Base-by-base conservation (phyloP, 2,113 vertebrate genomes). In the Equus przewalskii region DNA sequence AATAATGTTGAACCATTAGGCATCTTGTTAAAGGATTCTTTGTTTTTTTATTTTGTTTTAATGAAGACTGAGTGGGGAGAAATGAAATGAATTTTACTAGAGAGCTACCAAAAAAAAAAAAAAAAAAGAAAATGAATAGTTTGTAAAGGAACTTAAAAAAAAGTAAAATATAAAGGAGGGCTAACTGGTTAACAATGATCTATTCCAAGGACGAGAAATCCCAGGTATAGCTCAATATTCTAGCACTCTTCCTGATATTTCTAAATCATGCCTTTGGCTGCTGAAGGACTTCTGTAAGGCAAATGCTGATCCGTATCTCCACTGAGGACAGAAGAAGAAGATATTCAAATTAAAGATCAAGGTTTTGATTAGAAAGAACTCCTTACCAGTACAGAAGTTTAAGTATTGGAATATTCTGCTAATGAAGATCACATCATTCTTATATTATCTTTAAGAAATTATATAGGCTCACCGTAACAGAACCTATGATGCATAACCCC, bases 1-100 rank as follows among this genome's bases (percentile, higher is more conserved):
- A 80, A 44, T 18, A 64, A 33, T 58, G 2, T 44, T 41, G 4
- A 80, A n/a, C 9, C 15, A 22, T 16, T 46, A 36, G 41, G 3
- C 30, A 7, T 54, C 75, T 90, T 56, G 8, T 60, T 62, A 69
- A 85, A 76, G 6, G 5, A 33, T 67, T 73, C 21, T 86, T 89
- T 62, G n/a, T 15, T 85, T 91, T 91, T 88, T 95, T 41, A 41
- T 44, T 95, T 95, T 80, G n/a, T 91, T 91, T 97, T 62, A 90
- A 80, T 60, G 19, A 83, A 60, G 44, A 86, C 6, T 18, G 22
- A 28, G 51, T 81, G 30, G 21, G 44, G 33, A 80, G 26, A 94
- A 83, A 70, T 78, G 26, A 95, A 86, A n/a, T 76, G 36, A 94
- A 5, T 85, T 91, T 72, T 78, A 69, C 10, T 41, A 86, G 24